phyloP scores from a whole-genome alignment of 2,797 vertebrate genomes.

The Otolemur crassicaudatus region DNA sequence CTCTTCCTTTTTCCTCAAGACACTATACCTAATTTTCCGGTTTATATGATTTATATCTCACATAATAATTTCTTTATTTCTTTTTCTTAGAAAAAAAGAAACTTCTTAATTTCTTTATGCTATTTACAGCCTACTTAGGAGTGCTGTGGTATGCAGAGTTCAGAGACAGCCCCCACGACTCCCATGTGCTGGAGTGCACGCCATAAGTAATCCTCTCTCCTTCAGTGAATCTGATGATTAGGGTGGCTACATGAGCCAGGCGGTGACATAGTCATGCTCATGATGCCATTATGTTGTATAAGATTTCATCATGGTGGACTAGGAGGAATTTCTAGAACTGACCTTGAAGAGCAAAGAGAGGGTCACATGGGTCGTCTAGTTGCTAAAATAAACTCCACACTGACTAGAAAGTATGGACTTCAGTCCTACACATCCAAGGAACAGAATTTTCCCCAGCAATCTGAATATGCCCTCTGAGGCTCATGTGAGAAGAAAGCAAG shows the following conservation, averaged over 20 bases:
- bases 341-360: not conserved
- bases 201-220: fast-evolving
- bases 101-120: not conserved
- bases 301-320: not conserved
- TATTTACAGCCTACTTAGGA: not conserved
- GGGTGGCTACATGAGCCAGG: not conserved
- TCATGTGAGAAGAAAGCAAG: not conserved
- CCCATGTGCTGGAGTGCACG: not conserved
- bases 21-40: not conserved
- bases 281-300: not conserved
- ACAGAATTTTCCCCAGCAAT: not conserved
- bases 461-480: not conserved
- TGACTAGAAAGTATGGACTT: not conserved
- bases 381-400: not conserved
- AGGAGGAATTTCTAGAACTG: not conserved
- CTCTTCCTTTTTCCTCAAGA: not conserved
- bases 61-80: not conserved
- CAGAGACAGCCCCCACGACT: not conserved
- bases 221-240: not conserved
- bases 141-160: not conserved
- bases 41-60: not conserved
- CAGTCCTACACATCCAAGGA: not conserved
- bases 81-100: not conserved
- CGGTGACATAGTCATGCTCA: not conserved
- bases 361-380: not conserved